These are phyloP conservation scores for Drosophila subpulchrella DNA, from an alignment of 1,140 invertebrate genomes.

Conservation along the genomic window DNA sequence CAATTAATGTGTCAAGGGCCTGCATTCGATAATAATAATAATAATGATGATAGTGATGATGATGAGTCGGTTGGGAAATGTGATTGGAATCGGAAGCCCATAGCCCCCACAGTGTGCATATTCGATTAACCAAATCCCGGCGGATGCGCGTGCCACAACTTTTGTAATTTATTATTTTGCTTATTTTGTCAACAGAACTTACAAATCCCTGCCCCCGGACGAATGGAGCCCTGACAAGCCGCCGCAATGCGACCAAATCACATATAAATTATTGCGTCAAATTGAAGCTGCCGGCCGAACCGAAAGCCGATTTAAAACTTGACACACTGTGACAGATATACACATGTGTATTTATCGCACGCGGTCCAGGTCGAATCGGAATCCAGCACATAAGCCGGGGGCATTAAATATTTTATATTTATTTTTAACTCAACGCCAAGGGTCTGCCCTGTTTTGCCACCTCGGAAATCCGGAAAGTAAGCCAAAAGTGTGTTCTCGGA, in stretches of 20 bases:
- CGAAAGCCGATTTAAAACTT: constrained; percentile 67
- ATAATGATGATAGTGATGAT: constrained; percentile 36
- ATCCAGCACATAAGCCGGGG: constrained; percentile 32
- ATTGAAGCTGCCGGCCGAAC: constrained; percentile 51
- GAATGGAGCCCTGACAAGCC: constrained; percentile 29
- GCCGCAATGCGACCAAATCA: constrained; percentile 56
- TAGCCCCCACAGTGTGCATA: constrained; percentile 47
- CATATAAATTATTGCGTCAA: constrained; percentile 71
- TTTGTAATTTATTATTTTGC: constrained; percentile 77
- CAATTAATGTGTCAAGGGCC: constrained; percentile 70
- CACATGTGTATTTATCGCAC: constrained; percentile 52
- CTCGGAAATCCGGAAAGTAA: constrained; percentile 4
- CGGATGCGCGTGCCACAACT: constrained; percentile 47
- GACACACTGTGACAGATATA: constrained; percentile 26
- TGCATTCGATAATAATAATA: constrained; percentile 22
- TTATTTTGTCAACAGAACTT: constrained; percentile 76
- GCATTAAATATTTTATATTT: constrained; percentile 47
- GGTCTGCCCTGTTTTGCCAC: not conserved
- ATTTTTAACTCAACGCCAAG: constrained; percentile 4
- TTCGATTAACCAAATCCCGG: constrained; percentile 74
- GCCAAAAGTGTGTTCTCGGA: not conserved
- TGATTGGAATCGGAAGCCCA: constrained; percentile 21
- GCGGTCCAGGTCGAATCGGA: constrained; percentile 21
- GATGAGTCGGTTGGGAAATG: constrained; percentile 28
- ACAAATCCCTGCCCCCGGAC: constrained; percentile 46